phyloP scores from a whole-genome alignment of 2,113 vertebrate species.

The Crypturellus undulatus region DNA sequence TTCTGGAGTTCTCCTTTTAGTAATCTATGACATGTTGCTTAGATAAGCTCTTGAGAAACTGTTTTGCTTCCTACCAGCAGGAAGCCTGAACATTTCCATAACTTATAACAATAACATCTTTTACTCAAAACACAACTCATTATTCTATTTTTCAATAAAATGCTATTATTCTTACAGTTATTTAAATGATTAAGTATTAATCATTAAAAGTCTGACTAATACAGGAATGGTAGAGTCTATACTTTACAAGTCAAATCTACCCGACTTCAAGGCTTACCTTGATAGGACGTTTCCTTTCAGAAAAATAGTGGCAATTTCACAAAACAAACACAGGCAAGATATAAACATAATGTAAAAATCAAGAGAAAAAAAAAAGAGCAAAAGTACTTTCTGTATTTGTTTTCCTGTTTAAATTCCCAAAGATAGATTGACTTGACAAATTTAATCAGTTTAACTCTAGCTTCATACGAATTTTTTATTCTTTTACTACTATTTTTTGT shows the following conservation, averaged over 20 bases:
- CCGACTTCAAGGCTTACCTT: not conserved
- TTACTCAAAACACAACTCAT: not conserved
- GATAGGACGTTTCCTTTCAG: not conserved
- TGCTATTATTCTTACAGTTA: not conserved
- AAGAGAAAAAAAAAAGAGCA: not conserved
- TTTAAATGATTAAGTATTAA: not conserved
- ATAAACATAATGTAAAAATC: not conserved
- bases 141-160: not conserved
- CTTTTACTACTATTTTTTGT: not conserved
- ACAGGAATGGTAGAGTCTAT: not conserved
- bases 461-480: not conserved
- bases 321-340: not conserved
- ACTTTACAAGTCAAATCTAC: not conserved
- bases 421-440: not conserved
- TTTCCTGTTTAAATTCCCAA: not conserved
- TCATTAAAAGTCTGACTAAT: not conserved
- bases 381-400: not conserved
- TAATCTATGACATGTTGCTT: no score
- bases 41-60: not conserved
- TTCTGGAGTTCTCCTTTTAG: no score
- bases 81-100: no score
- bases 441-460: not conserved
- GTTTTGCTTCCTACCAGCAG: not conserved
- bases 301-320: not conserved
- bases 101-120: not conserved